These are phyloP conservation scores for Eretmochelys imbricata DNA, from an alignment of 2,113 vertebrate species.

Conservation along the genomic window DNA sequence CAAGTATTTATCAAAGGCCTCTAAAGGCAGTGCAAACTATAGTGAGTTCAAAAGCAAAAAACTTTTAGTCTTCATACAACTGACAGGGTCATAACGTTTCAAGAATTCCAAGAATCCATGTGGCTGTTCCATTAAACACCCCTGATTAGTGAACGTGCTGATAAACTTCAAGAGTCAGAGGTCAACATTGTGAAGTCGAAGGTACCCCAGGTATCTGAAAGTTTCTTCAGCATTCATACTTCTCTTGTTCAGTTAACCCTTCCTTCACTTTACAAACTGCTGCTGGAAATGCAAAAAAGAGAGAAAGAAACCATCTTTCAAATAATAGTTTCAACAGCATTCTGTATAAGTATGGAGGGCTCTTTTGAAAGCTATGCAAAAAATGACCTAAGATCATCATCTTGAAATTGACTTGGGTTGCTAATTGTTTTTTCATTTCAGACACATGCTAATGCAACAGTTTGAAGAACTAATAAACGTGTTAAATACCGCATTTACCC, in stretches of 20 bases:
- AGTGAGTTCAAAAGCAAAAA: conserved; percentile 73
- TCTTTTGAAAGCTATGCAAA: conserved; percentile 13
- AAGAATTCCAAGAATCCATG: conserved; percentile 76
- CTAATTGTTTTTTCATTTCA: conserved; percentile 20
- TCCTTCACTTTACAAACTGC: not conserved
- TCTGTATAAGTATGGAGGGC: not conserved
- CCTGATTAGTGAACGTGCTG: conserved; percentile 77
- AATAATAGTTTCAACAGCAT: not conserved
- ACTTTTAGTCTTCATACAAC: conserved; percentile 72
- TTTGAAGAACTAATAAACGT: not conserved
- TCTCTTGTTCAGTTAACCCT: conserved; percentile 52
- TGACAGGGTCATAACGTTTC: conserved; percentile 75
- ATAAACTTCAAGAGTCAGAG: conserved; percentile 75
- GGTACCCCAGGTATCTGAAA: conserved; percentile 75
- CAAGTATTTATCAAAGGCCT: conserved; percentile 74
- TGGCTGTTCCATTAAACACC: conserved; percentile 78
- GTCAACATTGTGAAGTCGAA: conserved; percentile 66
- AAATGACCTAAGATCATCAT: conserved; percentile 20
- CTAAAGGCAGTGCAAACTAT: conserved; percentile 65
- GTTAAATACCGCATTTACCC: accelerated
- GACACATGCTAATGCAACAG: not conserved
- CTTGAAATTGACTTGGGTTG: not conserved
- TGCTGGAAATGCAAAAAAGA: not conserved
- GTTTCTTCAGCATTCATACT: conserved; percentile 46
- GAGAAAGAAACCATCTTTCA: not conserved